Base-by-base conservation (phyloP, 2,888 invertebrate genomes). In the Macropis europaea region DNA sequence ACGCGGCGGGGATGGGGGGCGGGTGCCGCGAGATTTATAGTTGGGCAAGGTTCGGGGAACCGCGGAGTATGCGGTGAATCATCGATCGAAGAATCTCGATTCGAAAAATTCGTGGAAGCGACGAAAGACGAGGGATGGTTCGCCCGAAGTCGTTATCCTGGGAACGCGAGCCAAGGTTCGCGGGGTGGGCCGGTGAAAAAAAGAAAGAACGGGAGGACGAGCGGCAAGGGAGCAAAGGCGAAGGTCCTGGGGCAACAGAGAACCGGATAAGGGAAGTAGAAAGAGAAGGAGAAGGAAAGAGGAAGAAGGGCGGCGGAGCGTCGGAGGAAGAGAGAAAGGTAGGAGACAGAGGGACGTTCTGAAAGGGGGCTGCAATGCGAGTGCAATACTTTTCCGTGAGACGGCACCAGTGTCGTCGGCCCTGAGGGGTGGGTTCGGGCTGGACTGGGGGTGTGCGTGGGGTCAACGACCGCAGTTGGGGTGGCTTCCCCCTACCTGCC, bases 401-500 rank as follows among this genome's bases (percentile, higher is more conserved):
- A 87, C 86, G 87, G 85, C 86, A 85, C 83, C 85, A 82, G 87
- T 85, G 87, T 87, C 88, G 86, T 86, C 86, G 86, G 88, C 86
- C 85, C 85, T 84, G 84, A 85, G 82, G 86, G 86, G 83, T 84
- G 87, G 84, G 83, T 84, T 85, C 80, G 82, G 82, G 85, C 85
- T 78, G 84, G 82, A 86, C 83, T 83, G 86, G 82, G 78, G 84
- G 82, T 80, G 83, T 86, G 85, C 84, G 86, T 86, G 82, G 86
- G 88, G 88, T 88, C 87, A 87, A 88, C 81, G 88, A 87, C 88
- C 88, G 84, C 84, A 83, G 86, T 86, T 86, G 85, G 88, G 87
- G 87, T 87, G 87, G 87, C 86, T 87, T 86, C 85, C 81, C 78
- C 84, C 85, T 82, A 79, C 82, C 80, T 79, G 80, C 82, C 84